Evolutionary conservation across 2,888 invertebrate species (phyloP).

Genomic region (Brassicogethes aeneus): DNA sequence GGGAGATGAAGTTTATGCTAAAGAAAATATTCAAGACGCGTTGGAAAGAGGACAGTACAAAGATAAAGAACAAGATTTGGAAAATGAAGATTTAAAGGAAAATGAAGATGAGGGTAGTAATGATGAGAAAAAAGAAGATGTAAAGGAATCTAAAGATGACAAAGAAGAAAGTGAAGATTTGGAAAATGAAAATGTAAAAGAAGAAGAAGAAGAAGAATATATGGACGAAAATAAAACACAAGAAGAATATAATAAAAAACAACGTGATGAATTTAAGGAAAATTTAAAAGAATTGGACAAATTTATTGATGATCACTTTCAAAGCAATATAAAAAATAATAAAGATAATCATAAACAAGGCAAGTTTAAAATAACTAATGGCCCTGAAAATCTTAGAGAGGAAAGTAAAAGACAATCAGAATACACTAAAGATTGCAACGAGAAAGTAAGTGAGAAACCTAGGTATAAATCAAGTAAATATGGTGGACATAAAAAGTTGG

Average conservation of each 20-base stretch:
- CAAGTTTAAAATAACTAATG: background rate
- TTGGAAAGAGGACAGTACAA: background rate
- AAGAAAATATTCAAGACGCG: conserved; percentile 4
- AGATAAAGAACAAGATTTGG: background rate
- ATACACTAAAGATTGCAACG: conserved; percentile 1
- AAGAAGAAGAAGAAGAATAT: background rate
- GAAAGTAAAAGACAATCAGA: conserved; percentile 1
- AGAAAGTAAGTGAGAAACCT: too few relatives aligned
- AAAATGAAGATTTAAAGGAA: background rate
- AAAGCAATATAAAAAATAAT: background rate
- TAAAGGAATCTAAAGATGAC: background rate
- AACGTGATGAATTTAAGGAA: background rate
- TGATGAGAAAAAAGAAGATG: background rate
- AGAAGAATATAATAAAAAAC: background rate
- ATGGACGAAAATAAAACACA: background rate
- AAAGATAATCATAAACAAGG: background rate
- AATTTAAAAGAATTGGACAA: conserved; percentile 13
- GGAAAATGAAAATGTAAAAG: background rate
- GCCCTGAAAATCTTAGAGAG: background rate
- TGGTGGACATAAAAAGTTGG: too few relatives aligned
- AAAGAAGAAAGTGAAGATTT: background rate
- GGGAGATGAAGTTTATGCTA: conserved; percentile 5
- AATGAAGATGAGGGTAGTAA: background rate
- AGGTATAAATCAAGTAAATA: too few relatives aligned
- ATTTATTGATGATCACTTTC: conserved; percentile 4